Conservation (phyloP, 1,140 invertebrate genomes). For the Atta cephalotes region DNA sequence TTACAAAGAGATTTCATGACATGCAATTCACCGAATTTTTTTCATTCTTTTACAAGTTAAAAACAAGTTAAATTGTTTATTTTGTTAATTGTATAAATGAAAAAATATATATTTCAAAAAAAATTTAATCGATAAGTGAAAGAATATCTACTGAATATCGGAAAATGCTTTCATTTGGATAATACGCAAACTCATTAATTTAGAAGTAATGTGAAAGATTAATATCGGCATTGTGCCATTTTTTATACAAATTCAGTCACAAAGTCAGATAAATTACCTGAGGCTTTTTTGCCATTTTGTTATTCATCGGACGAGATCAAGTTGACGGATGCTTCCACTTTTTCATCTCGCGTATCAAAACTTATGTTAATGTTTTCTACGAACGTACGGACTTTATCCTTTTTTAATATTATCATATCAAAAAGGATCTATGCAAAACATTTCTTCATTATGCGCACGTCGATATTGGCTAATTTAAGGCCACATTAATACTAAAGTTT, state of each 20-base stretch:
- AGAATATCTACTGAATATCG: neutral
- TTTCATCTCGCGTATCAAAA: neutral
- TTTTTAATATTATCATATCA: constrained; percentile 20
- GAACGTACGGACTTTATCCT: neutral
- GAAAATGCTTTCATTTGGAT: neutral
- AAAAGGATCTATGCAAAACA: neutral
- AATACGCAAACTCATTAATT: neutral
- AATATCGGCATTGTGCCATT: neutral
- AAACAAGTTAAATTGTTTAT: neutral
- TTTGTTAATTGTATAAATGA: neutral
- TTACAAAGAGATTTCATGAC: neutral
- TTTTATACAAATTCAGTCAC: neutral
- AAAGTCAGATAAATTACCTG: neutral
- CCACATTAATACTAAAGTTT: neutral
- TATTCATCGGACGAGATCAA: neutral
- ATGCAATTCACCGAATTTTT: neutral
- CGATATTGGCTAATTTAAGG: neutral
- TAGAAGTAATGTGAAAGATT: neutral
- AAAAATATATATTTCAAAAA: neutral
- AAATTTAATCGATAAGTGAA: neutral
- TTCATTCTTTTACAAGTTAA: neutral
- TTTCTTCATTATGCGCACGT: neutral
- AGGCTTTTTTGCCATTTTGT: neutral
- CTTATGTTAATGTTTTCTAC: constrained; percentile 26
- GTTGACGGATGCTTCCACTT: neutral